Evolutionary conservation across 1,140 invertebrate genomes (phyloP), one percentile per base, ranked within the genome.

Genomic region (Hycleus phaleratus): DNA sequence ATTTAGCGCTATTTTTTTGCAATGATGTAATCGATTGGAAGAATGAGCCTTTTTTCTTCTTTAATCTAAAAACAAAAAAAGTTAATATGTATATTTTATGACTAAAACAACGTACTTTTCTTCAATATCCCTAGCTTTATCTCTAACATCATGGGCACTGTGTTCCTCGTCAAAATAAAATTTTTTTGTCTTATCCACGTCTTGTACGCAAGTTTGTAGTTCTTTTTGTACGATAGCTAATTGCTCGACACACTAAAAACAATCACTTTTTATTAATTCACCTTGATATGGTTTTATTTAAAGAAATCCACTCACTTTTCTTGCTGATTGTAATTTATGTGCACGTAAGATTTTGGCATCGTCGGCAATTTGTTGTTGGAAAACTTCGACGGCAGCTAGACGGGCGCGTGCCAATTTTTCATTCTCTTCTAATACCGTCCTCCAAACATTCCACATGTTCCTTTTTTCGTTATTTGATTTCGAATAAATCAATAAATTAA

Each of bases 381-480:
- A 95, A 12, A 95, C 87, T 77, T 97, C 93, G 10, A 95, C 88
- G 4, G 93, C 93, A 0, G 93, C 91, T 18, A 97, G 76, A 32
- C 93, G 80, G 4, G 92, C 91, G 61, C 92, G 85, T 1, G 92
- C 92, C 63, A 96, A 75, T 70, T 94, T 94, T 69, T 97, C 94
- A 69, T 95, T 95, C 75, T 97, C 94, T 73, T 97, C 93, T 59
- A 97, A 76, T 0, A 97, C 89, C 0, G 90, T 91, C 61, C 91
- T 81, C 95, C 95, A 97, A 10, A 97, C 92, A 64, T 89, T 93
- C 87, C 92, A 94, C 82, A 96, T 93, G 68, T 96, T 96, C 88
- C 93, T 97, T 18, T 18, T 18, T 18, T 18, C 18, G 18, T 18
- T 18, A 18, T 18, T 18, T 18, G 18, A 18, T 18, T 18, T 67